Base-by-base conservation (phyloP, 2,888 invertebrate species). In the Mythimna loreyi region DNA sequence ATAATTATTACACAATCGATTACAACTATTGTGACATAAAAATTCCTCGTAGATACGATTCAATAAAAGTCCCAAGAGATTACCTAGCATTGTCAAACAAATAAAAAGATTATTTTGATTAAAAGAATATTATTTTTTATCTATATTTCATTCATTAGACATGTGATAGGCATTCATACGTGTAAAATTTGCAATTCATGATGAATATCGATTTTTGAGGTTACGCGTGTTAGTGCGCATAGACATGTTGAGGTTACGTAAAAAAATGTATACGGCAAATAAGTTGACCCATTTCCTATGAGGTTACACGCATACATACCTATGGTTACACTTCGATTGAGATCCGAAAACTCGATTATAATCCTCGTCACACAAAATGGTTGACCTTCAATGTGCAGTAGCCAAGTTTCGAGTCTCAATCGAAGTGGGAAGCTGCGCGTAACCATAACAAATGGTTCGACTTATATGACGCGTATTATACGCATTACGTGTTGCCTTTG, bases 41-140 rank as follows among this genome's bases (percentile, higher is more conserved):
- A 40, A 16, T 40, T 1, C 19, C 6, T 40, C 40, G 21, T n/a
- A 21, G 28, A 4, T 45, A 45, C 21, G 47, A 21, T 13, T 19
- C 1, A 49, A n/a, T 16, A 66, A 50, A 67, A 53, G 13, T 16
- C 30, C 19, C 47, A 8, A 8, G 0, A 19, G 7, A 47, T 36
- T 49, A 70, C 13, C 5, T 16, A 6, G 5, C 16, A 16, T 40
- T 55, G n/a, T 28, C 23, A 49, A 43, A 30, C 0, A 71, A 49
- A 52, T 49, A 71, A 40, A 16, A 57, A 50, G n/a, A 33, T 50
- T 43, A 72, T 25, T 16, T 58, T 25, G 72, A 68, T 68, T 33
- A 50, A 11, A 25, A 28, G 0, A 11, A 21, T 36, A 53, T 13
- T 52, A 52, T 1, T 33, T 9, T 4, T 43, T 43, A 50, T 69